Evolutionary conservation across 2,113 vertebrate genomes (phyloP), one percentile per base, ranked within the genome.

Genomic region (Mus musculus): DNA sequence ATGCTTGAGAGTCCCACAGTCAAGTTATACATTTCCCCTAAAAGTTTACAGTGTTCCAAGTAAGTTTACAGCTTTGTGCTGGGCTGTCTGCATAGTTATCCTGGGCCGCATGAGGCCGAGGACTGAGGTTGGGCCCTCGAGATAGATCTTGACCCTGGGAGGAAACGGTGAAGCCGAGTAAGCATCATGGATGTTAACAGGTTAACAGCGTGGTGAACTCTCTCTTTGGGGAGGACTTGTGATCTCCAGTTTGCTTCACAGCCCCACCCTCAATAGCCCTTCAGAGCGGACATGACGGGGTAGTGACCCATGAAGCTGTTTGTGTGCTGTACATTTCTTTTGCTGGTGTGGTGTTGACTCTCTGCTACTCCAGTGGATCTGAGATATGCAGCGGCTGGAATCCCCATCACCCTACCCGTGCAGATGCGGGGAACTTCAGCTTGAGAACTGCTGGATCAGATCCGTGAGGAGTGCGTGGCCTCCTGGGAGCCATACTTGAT

Each of bases 281-380:
- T 14, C 10, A 2, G 36, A 81, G 65, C n/a, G 9, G 54, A 20
- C 67, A 0, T 5, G 28, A 1, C 4, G 0, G 0, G 5, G 26
- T 36, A 17, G 42, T 17, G 9, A 63, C 52, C 89, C 28, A 0
- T 0, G 20, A 19, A 0, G 3, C 78, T 81, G 56, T 73, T 28
- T 24, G 3, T 30, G 42, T 28, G 17, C 17, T 11, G 4, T n/a
- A n/a, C 28, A 61, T 52, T 4, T 46, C 88, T 33, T 67, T 63
- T 30, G 5, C 3, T 30, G 6, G n/a, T 5, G 1, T 9, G 54
- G 11, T 54, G 54, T 61, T n/a, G 36, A n/a, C 59, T 1, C 22
- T 0, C 1, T 42, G 28, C 9, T 30, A 3, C 36, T 7, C n/a
- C 49, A 0, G 52, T 7, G 42, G 7, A 0, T 56, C 46, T 26